These are phyloP conservation scores for Tetranychus piercei DNA, from an alignment of 2,888 invertebrate genomes.

Conservation along the genomic window DNA sequence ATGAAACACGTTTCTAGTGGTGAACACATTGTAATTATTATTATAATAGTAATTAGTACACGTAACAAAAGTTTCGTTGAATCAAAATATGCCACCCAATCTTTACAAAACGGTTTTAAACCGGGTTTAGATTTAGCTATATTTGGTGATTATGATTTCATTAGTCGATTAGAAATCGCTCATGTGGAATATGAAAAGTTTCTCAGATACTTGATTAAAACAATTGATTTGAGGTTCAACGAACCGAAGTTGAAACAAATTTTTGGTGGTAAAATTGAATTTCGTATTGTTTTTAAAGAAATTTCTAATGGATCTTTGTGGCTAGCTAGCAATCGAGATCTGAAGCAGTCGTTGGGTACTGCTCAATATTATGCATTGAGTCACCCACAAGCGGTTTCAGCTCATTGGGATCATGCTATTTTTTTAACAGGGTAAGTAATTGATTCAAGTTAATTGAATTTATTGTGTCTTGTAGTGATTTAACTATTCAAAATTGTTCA, in stretches of 20 bases:
- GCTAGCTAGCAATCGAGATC: neutral
- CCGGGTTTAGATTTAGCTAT: neutral
- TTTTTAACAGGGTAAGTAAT: neutral
- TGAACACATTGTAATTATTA: too few relatives aligned
- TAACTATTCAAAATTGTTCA: neutral
- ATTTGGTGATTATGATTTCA: neutral
- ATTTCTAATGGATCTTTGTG: neutral
- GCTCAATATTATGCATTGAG: neutral
- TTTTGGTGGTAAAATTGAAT: neutral
- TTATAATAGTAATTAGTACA: too few relatives aligned
- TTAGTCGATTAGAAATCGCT: neutral
- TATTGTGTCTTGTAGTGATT: neutral
- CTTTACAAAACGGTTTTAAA: neutral
- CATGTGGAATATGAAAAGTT: neutral
- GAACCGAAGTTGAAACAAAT: neutral
- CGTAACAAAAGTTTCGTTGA: neutral
- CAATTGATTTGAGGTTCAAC: neutral
- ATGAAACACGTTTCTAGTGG: too few relatives aligned
- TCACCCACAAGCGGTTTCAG: neutral
- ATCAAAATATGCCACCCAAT: neutral
- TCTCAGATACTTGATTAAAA: neutral
- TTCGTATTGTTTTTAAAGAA: neutral
- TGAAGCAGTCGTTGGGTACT: neutral
- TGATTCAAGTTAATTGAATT: neutral
- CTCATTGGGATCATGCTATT: neutral